Evolutionary conservation across 2,888 invertebrate species (phyloP).

Genomic region (Mythimna lalbum): DNA sequence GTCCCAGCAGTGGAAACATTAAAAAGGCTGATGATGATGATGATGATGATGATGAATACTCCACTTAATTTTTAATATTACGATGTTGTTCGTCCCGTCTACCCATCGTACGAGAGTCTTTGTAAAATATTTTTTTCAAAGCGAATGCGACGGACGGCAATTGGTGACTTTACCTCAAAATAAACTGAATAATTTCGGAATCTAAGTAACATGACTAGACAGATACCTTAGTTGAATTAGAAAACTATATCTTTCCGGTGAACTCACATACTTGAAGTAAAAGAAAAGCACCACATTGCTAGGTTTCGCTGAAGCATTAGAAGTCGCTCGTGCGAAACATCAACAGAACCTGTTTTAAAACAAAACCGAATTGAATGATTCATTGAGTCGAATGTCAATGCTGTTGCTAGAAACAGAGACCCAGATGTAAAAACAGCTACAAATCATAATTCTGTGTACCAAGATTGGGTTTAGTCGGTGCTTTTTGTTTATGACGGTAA

Average conservation of each 20-base stretch:
- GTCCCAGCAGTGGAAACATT: too few species aligned
- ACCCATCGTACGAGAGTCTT: too few species aligned
- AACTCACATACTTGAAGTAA: neutral
- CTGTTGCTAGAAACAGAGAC: constrained; percentile 40
- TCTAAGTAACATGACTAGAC: too few species aligned
- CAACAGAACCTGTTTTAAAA: constrained; percentile 50
- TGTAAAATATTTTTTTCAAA: too few species aligned
- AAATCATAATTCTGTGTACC: constrained; percentile 42
- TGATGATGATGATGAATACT: too few species aligned
- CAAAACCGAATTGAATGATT: constrained; percentile 55
- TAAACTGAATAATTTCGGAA: neutral
- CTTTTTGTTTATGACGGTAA: neutral
- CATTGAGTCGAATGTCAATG: constrained; percentile 58
- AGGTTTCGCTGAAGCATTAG: constrained; percentile 37
- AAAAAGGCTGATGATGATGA: too few species aligned
- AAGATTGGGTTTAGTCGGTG: constrained; percentile 4
- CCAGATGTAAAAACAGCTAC: constrained; percentile 45
- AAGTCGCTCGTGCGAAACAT: constrained; percentile 36
- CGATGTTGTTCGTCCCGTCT: too few species aligned
- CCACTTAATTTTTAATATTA: too few species aligned
- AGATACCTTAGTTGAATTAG: neutral
- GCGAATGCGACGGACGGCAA: neutral
- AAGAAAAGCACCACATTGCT: constrained; percentile 6
- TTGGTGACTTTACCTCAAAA: neutral
- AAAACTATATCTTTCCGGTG: constrained; percentile 6